Base-by-base conservation (phyloP, 2,113 vertebrate species). In the Scytalopus superciliaris region DNA sequence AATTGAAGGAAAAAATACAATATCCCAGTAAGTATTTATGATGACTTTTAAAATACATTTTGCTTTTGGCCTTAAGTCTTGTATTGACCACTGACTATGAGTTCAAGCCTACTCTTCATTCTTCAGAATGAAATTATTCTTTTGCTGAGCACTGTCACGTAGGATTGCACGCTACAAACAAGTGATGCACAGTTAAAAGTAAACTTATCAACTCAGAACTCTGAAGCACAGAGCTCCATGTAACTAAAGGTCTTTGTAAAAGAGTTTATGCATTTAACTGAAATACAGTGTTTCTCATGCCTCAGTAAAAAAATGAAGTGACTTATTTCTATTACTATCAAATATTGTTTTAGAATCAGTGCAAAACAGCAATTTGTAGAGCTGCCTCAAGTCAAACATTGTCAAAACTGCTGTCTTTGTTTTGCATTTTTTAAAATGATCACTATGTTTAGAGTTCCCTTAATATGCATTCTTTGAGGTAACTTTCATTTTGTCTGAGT, bases 1-100 rank as follows among this genome's bases (percentile, higher is more conserved):
- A 98, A 94, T 98, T 98, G 14, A 99, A 99, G 94, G 98, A 98
- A 80, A 99, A 98, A 97, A 91, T 98, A 76, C 98, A 98, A 2
- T 98, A 98, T 93, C 99, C 99, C 39, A 98, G 99, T 99, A 98
- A 97, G 98, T 97, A 78, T 95, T 90, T 72, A 59, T 89, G 17
- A 24, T 67, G 1, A 76, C 7, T 57, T 87, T 6, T 66, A 16
- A 18, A 74, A 70, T 75, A 21, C 2, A 4, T 74, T 88, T 91
- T 81, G 4, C 30, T 80, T 68, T 84, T 67, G 66, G 2, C 11
- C 12, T 84, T 84, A 27, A 63, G 42, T 72, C 17, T 56, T 83
- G 2, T 30, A 14, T 49, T 78, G 31, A 9, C 27, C 18, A 16
- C 37, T 62, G 56, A 22, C 25, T 63, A 2, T 23, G 62, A 77